Conservation (phyloP, 1,140 invertebrate genomes). For the Arctopsyche grandis region DNA sequence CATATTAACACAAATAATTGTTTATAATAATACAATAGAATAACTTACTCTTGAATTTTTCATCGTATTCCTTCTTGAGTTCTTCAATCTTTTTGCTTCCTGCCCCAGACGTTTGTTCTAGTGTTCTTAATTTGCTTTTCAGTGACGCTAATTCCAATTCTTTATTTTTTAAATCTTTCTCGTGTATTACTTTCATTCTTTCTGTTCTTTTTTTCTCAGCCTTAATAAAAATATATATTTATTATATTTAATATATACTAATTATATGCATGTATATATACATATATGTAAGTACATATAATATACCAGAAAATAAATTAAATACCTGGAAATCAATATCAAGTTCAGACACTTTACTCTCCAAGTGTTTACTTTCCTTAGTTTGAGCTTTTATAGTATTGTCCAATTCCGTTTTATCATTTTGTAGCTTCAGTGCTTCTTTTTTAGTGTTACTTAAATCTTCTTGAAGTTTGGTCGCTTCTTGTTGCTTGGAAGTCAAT, state of each 20-base stretch:
- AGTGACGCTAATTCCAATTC: slow-evolving; percentile 74
- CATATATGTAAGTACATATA: too few species aligned
- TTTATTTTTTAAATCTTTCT: slow-evolving; percentile 72
- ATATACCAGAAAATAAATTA: neutral
- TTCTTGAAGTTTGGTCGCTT: slow-evolving; percentile 65
- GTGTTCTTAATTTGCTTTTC: slow-evolving; percentile 71
- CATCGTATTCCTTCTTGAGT: slow-evolving; percentile 74
- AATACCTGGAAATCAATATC: slow-evolving; percentile 72
- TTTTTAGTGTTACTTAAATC: slow-evolving; percentile 67
- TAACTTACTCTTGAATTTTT: slow-evolving; percentile 73
- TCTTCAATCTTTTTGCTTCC: slow-evolving; percentile 73
- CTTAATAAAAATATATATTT: slow-evolving; percentile 56
- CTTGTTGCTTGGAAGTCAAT: slow-evolving; percentile 59
- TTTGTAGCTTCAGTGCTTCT: slow-evolving; percentile 73
- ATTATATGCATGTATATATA: too few species aligned
- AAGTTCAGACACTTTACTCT: slow-evolving; percentile 70
- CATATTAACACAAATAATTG: slow-evolving; percentile 46
- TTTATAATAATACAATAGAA: slow-evolving; percentile 19
- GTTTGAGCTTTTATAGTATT: slow-evolving; percentile 67
- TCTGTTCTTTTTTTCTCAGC: slow-evolving; percentile 73
- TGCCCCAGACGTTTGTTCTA: slow-evolving; percentile 70
- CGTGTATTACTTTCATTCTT: slow-evolving; percentile 69
- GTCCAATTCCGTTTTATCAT: slow-evolving; percentile 68
- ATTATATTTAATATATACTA: slow-evolving; percentile 46
- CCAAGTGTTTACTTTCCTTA: slow-evolving; percentile 68